These are phyloP conservation scores for Drosophila anomalipes DNA, from an alignment of 2,888 invertebrate genomes.

Conservation along the genomic window DNA sequence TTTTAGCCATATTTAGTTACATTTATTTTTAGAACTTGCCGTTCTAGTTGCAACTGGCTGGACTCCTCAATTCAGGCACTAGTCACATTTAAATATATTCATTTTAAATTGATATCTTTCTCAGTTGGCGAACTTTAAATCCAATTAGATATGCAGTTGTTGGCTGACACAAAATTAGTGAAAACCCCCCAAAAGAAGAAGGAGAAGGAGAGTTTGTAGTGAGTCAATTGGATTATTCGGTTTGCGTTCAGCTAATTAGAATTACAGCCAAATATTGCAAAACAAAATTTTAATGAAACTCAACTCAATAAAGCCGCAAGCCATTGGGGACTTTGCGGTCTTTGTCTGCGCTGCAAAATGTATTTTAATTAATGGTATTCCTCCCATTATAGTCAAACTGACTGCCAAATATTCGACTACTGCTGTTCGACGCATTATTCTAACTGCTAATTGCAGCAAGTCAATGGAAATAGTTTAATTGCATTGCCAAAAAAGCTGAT, in stretches of 20 bases:
- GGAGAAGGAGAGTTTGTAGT: slow-evolving; percentile 1
- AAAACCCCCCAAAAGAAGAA: neutral
- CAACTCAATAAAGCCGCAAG: slow-evolving; percentile 43
- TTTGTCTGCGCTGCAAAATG: slow-evolving; percentile 21
- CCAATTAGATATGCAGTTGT: neutral
- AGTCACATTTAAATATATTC: neutral
- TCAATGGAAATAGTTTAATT: slow-evolving; percentile 48
- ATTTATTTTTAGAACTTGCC: neutral
- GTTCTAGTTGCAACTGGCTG: neutral
- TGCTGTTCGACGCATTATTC: slow-evolving; percentile 26
- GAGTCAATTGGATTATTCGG: slow-evolving; percentile 5
- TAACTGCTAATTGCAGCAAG: slow-evolving; percentile 51
- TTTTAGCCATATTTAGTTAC: neutral
- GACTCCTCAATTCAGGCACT: neutral
- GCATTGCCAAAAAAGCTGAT: slow-evolving; percentile 37
- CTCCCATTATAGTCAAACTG: slow-evolving; percentile 2
- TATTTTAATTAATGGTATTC: slow-evolving; percentile 58
- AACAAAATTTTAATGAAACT: slow-evolving; percentile 50
- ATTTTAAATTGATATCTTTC: neutral
- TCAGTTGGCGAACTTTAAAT: neutral
- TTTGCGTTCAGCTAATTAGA: slow-evolving; percentile 40
- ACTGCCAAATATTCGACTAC: neutral
- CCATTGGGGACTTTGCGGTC: slow-evolving; percentile 31
- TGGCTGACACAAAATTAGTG: neutral
- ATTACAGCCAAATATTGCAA: slow-evolving; percentile 24